Conservation (phyloP, 2,113 vertebrate species). For the Triplophysa siluroides region DNA sequence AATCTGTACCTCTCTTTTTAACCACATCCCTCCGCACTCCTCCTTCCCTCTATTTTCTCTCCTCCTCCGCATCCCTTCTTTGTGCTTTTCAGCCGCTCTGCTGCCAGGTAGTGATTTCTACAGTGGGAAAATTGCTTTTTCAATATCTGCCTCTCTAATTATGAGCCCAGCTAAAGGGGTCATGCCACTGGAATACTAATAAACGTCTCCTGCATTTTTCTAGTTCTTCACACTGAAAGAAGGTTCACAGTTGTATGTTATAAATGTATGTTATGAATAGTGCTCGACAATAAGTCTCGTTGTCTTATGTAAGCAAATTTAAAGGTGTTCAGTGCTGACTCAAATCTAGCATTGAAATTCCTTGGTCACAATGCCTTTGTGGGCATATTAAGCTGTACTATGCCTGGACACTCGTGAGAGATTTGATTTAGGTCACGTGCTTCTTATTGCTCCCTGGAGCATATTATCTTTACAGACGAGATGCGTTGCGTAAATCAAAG, state of each 20-base stretch:
- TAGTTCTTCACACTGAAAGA: slow-evolving; percentile 53
- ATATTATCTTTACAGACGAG: background rate
- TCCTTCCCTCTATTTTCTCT: slow-evolving; percentile 42
- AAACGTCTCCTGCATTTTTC: slow-evolving; percentile 60
- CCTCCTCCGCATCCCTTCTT: slow-evolving; percentile 22
- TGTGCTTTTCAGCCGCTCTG: slow-evolving; percentile 74
- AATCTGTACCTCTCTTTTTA: slow-evolving; percentile 59
- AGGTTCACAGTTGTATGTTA: slow-evolving; percentile 49
- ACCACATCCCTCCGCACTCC: slow-evolving; percentile 36
- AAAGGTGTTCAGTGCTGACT: background rate
- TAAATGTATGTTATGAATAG: no score
- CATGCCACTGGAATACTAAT: slow-evolving; percentile 76
- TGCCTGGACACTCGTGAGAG: slow-evolving; percentile 16
- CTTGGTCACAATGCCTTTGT: background rate
- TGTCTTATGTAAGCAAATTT: slow-evolving; percentile 1
- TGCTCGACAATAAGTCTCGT: slow-evolving; percentile 18
- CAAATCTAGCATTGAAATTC: background rate
- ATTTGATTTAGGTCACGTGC: slow-evolving; percentile 29
- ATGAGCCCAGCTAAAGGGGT: slow-evolving; percentile 76
- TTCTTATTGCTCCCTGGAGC: slow-evolving; percentile 21
- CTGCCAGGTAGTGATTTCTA: slow-evolving; percentile 81
- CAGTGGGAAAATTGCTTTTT: slow-evolving; percentile 80
- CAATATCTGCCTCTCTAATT: slow-evolving; percentile 79
- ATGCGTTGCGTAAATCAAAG: slow-evolving; percentile 20
- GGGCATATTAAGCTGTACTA: slow-evolving; percentile 12